Evolutionary conservation across 2,113 vertebrate genomes (phyloP), one percentile per base, ranked within the genome.

Genomic region (Mixornis gularis): DNA sequence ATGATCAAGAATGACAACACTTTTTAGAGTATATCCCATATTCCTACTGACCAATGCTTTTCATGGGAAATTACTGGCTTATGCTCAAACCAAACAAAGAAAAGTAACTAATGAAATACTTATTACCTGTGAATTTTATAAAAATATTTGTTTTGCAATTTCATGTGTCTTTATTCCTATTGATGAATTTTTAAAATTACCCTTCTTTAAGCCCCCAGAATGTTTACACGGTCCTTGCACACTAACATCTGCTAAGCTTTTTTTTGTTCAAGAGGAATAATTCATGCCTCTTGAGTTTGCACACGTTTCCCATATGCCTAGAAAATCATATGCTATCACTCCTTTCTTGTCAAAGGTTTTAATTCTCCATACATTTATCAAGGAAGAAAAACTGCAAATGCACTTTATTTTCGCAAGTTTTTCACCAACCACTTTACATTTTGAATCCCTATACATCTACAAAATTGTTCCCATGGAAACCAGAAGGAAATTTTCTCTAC

Each of bases 401-500:
- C 85, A 94, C 70, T 84, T 87, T 95, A 94, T 96, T 95, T 95
- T 93, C 94, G 91, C 85, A 96, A 96, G 85, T 95, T 95, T 91
- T 97, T 96, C 92, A 96, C 93, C 94, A 96, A 89, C 89, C 78
- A 93, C 91, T 92, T 86, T 93, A 95, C 83, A 94, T 95, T 97
- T 97, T 95, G 94, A 96, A 94, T 96, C 78, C 79, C 83, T 90
- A 71, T 96, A 95, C 84, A 96, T 93, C 96, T 79, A 87, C 59
- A 93, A 80, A 81, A 88, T 36, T 56, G 95, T 97, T 98, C 79
- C 95, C 93, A 97, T 96, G 95, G 97, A 98, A 98, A 98, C 97
- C 59, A 69, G 86, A 97, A 97, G 88, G 89, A 96, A 95, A 88
- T 94, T 74, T 46, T 93, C 80, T 96, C 83, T 85, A 83, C 83